These are phyloP conservation scores for Hippocampus barbouri DNA, from an alignment of 2,113 vertebrate genomes.

Conservation along the genomic window DNA sequence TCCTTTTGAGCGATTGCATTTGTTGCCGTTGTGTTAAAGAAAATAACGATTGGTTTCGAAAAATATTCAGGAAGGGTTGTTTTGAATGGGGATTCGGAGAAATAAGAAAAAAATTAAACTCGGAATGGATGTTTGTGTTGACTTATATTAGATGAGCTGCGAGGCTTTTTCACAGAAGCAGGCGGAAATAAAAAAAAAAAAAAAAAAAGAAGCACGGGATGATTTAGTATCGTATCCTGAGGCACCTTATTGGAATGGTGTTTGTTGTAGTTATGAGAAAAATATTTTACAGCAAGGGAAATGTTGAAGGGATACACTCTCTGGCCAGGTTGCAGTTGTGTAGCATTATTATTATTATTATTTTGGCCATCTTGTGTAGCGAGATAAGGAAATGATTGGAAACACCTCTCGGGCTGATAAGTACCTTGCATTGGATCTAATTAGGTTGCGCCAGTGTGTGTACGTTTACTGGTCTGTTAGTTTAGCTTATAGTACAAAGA, in stretches of 20 bases:
- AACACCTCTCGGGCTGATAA: background rate
- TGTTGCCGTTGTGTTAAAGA: background rate
- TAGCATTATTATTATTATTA: background rate
- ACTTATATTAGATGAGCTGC: background rate
- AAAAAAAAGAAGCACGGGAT: background rate
- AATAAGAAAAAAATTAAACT: background rate
- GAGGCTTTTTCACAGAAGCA: background rate
- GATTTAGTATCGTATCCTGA: conserved; percentile 4
- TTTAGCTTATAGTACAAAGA: background rate
- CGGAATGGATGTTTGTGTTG: background rate
- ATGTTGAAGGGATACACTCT: background rate
- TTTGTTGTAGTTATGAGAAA: conserved; percentile 2
- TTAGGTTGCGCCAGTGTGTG: background rate
- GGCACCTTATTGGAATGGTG: background rate
- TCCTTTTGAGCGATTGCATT: background rate
- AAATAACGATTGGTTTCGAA: background rate
- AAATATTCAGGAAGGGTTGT: background rate
- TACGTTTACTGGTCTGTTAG: background rate
- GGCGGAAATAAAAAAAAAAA: too few species aligned
- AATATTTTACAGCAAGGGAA: background rate
- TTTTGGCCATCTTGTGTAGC: background rate
- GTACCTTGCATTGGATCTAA: background rate
- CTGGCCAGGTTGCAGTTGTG: background rate
- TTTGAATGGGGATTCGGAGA: background rate
- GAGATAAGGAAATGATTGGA: background rate